Evolutionary conservation across 2,888 invertebrate species (phyloP).

Genomic region (Lycophotia porphyrea): DNA sequence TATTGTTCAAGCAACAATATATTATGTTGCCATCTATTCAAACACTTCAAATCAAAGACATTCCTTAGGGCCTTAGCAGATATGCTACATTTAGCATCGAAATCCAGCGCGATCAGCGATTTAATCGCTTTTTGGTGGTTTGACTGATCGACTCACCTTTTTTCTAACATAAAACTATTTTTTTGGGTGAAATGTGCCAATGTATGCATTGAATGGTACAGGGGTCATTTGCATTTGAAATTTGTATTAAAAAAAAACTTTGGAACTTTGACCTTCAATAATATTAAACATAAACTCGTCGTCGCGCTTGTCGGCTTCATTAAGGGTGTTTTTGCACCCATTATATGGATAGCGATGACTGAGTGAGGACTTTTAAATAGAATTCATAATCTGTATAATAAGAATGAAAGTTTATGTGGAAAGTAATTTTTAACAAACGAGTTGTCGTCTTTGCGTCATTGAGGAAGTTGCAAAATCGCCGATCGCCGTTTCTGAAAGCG

Average conservation of each 20-base stretch:
- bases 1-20: constrained; percentile 30
- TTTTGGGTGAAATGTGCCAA: too few species aligned
- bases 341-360: not conserved
- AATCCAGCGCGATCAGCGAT: not conserved
- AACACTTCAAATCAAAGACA: constrained; percentile 29
- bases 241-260: too few species aligned
- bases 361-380: too few species aligned
- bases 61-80: constrained; percentile 1
- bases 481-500: not conserved
- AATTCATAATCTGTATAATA: not conserved
- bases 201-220: too few species aligned
- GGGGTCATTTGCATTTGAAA: too few species aligned
- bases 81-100: not conserved
- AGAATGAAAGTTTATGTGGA: not conserved
- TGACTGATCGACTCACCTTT: too few species aligned
- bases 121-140: not conserved
- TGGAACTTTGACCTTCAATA: too few species aligned
- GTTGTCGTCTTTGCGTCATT: not conserved
- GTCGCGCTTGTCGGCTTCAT: too few species aligned
- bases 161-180: too few species aligned
- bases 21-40: constrained; percentile 28
- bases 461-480: not conserved
- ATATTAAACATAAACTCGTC: too few species aligned
- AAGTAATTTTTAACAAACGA: not conserved
- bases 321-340: too few species aligned